Evolutionary conservation across 2,888 invertebrate genomes (phyloP).

Genomic region (Hecatera dysodea): DNA sequence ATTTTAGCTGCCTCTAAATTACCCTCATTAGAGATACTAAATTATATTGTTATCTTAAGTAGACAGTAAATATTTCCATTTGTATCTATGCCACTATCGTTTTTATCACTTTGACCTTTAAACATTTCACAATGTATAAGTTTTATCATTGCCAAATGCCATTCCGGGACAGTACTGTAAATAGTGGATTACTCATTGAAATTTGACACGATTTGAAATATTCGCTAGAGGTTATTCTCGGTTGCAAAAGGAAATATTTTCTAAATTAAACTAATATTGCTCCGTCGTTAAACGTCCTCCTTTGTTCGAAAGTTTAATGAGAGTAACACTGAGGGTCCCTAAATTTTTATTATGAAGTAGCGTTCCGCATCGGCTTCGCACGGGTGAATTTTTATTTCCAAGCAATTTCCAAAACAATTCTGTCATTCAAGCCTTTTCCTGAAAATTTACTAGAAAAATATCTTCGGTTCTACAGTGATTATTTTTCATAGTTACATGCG

Average conservation of each 20-base stretch:
- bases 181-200: neutral
- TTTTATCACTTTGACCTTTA: conserved; percentile 35
- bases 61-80: neutral
- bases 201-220: conserved; percentile 9
- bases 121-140: conserved; percentile 25
- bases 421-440: neutral
- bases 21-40: neutral
- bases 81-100: conserved; percentile 9
- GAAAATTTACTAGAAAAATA: neutral
- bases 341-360: conserved; percentile 14
- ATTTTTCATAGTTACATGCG: no score
- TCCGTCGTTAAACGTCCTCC: conserved; percentile 7
- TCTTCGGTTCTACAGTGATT: no score
- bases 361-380: neutral
- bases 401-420: neutral
- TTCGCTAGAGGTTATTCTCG: neutral
- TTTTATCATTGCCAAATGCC: neutral
- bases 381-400: neutral
- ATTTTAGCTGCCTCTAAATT: conserved; percentile 5
- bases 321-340: neutral
- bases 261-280: conserved; percentile 14
- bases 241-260: conserved; percentile 14
- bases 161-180: conserved; percentile 1
- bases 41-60: conserved; percentile 17
- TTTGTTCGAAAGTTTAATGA: conserved; percentile 11